A percentile compares a stretch with the other conserved stretches of the same genome.
phyloP scores from a whole-genome alignment of 2,797 vertebrate genomes.

The Ataeniobius toweri region DNA sequence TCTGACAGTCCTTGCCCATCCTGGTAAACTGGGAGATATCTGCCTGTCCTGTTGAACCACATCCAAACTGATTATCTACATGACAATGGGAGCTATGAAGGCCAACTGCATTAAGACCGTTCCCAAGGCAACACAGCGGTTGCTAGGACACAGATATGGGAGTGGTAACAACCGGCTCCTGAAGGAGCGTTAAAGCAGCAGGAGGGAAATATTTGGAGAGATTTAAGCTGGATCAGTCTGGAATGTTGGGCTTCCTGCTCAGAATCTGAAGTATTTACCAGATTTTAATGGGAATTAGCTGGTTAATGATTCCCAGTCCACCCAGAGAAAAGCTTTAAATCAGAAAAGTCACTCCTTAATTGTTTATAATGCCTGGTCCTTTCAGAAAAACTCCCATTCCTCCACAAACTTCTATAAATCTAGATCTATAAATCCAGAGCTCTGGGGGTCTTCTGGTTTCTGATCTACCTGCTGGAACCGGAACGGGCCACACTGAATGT shows the following conservation, averaged over 20 bases:
- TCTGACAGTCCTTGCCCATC: background rate
- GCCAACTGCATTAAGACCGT: constrained; percentile 55
- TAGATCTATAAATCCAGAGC: too few species aligned
- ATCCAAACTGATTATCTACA: constrained; percentile 47
- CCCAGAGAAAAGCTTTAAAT: background rate
- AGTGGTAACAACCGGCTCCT: constrained; percentile 21
- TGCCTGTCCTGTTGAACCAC: background rate
- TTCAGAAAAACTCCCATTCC: too few species aligned
- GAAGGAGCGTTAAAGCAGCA: constrained; percentile 34
- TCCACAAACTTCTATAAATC: too few species aligned
- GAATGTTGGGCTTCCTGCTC: background rate
- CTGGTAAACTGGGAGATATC: background rate
- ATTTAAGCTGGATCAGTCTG: constrained; percentile 3
- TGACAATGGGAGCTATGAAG: constrained; percentile 48
- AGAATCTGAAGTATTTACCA: too few species aligned
- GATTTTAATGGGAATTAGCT: too few species aligned
- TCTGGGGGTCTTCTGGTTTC: background rate
- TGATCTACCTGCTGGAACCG: constrained; percentile 84
- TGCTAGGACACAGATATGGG: constrained; percentile 57
- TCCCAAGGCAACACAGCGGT: constrained; percentile 52
- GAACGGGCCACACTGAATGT: constrained; percentile 85
- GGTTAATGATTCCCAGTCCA: background rate
- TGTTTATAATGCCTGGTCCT: too few species aligned
- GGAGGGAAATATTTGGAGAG: constrained; percentile 18
- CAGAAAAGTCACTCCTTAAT: too few species aligned